These are phyloP conservation scores for Cataglyphis albicans DNA, from an alignment of 2,888 invertebrate genomes.

Conservation along the genomic window DNA sequence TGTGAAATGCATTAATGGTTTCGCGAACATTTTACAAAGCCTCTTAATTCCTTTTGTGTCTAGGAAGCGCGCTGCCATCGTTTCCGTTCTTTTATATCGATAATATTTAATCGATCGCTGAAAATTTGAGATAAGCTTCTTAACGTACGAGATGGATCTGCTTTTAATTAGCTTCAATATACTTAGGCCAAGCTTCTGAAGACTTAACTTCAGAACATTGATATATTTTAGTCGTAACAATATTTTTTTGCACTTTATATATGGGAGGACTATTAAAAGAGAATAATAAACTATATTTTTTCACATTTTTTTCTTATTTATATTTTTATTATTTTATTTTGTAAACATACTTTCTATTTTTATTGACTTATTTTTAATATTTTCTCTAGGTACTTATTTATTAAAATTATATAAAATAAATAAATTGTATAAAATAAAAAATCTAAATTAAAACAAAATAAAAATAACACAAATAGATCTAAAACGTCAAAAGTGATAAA, in stretches of 20 bases:
- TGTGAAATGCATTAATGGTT: constrained; percentile 23
- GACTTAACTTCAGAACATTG: constrained; percentile 16
- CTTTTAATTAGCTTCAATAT: constrained; percentile 64
- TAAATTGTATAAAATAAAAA: background rate
- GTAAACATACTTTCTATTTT: background rate
- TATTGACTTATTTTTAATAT: background rate
- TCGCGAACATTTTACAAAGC: background rate
- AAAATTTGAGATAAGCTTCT: constrained; percentile 65
- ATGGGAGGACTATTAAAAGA: background rate
- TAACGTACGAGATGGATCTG: constrained; percentile 63
- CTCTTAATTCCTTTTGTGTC: constrained; percentile 28
- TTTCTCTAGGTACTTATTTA: background rate
- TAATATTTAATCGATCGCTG: constrained; percentile 67
- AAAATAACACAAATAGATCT: background rate
- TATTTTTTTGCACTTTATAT: background rate
- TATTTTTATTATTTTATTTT: background rate
- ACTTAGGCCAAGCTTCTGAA: constrained; percentile 31
- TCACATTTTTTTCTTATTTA: background rate
- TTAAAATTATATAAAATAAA: constrained; percentile 2
- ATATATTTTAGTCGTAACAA: constrained; percentile 32
- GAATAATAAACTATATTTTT: constrained; percentile 6
- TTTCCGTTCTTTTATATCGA: constrained; percentile 60
- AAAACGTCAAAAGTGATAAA: background rate
- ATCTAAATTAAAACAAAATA: background rate
- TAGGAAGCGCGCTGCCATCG: constrained; percentile 30